Evolutionary conservation across 23 tunicate genomes (phyloP).

Genomic region (Styela clava): DNA sequence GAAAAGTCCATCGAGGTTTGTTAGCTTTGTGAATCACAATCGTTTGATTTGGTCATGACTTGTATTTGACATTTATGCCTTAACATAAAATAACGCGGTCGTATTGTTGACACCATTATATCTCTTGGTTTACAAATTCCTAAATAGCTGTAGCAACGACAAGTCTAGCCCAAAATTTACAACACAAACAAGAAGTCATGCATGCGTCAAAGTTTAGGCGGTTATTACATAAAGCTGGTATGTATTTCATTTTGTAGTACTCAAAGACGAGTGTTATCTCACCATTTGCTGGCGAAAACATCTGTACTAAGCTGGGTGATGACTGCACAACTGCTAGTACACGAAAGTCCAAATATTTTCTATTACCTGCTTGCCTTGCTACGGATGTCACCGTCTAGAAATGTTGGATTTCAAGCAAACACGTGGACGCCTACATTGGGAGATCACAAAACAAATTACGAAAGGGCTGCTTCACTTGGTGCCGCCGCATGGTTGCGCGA

Average conservation of each 20-base stretch:
- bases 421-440: constrained; percentile 31
- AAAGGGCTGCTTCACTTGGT: constrained; percentile 45
- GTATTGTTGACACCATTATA: too few species aligned
- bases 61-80: too few species aligned
- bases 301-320: constrained; percentile 63
- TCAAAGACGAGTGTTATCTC: constrained; percentile 71
- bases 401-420: constrained; percentile 25
- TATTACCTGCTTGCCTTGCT: constrained; percentile 29
- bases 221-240: too few species aligned
- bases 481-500: constrained; percentile 87
- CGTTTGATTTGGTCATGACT: too few species aligned
- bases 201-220: too few species aligned
- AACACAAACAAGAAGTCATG: too few species aligned
- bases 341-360: constrained; percentile 63
- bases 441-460: not conserved
- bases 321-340: constrained; percentile 41
- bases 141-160: too few species aligned
- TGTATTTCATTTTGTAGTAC: too few species aligned
- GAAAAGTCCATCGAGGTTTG: constrained; percentile 26
- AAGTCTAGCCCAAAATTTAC: too few species aligned
- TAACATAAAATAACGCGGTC: too few species aligned
- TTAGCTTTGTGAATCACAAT: too few species aligned
- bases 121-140: too few species aligned
- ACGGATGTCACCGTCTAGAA: constrained; percentile 29
- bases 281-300: constrained; percentile 66